phyloP scores from a whole-genome alignment of 2,888 invertebrate genomes.

The Andrena marginata region DNA sequence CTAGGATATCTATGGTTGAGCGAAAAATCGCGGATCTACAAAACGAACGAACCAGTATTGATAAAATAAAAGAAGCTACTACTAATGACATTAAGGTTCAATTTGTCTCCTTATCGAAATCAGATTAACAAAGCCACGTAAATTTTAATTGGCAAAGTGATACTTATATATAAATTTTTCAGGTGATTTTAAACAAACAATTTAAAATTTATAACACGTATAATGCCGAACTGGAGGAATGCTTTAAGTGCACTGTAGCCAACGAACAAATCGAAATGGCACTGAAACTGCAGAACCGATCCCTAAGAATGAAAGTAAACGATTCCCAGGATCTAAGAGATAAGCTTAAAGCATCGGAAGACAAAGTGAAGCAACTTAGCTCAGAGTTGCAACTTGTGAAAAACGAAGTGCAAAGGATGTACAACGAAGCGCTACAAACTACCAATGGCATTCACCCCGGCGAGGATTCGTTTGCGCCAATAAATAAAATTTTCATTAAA shows the following conservation, averaged over 20 bases:
- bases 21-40: constrained; percentile 76
- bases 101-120: background rate
- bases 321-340: constrained; percentile 75
- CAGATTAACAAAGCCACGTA: background rate
- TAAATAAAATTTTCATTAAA: constrained; percentile 77
- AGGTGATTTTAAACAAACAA: constrained; percentile 76
- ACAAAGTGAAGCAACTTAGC: constrained; percentile 78
- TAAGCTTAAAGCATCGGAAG: constrained; percentile 78
- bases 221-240: constrained; percentile 75
- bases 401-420: constrained; percentile 86
- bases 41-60: constrained; percentile 78
- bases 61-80: constrained; percentile 74
- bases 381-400: constrained; percentile 81
- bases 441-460: constrained; percentile 87
- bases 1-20: constrained; percentile 75
- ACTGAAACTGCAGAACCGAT: constrained; percentile 67
- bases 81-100: constrained; percentile 74
- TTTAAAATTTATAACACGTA: constrained; percentile 76
- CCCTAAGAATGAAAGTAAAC: constrained; percentile 77
- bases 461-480: constrained; percentile 86
- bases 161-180: constrained; percentile 27
- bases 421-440: constrained; percentile 86
- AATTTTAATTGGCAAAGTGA: background rate
- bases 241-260: constrained; percentile 73
- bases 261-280: constrained; percentile 76